Percentiles rank a stretch among this genome's conserved stretches.
Evolutionary conservation across 2,888 invertebrate species (phyloP).

Genomic region (Hydraecia micacea): DNA sequence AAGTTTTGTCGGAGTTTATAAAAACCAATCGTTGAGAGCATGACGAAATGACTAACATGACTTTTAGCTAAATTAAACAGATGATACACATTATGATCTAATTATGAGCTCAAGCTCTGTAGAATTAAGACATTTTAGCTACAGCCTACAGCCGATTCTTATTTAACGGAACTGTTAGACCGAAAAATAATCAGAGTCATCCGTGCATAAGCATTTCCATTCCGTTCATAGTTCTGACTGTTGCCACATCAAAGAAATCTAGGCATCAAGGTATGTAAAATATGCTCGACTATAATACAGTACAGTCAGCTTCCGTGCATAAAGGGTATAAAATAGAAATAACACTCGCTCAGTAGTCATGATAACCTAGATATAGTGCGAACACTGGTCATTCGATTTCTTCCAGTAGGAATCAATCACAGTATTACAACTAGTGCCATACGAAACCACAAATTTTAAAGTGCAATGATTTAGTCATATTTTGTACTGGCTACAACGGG

Average conservation of each 20-base stretch:
- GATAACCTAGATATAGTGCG: conserved; percentile 59
- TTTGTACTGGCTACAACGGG: background rate
- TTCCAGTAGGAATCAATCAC: conserved; percentile 41
- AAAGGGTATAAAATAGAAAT: conserved; percentile 50
- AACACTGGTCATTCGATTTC: conserved; percentile 47
- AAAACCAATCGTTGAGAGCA: background rate
- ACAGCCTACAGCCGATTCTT: background rate
- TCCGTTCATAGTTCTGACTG: background rate
- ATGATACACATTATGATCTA: background rate
- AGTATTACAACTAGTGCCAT: background rate
- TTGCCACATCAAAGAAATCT: conserved; percentile 11
- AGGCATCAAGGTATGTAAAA: conserved; percentile 17
- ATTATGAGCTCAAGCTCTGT: background rate
- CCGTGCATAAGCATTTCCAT: background rate
- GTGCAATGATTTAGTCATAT: background rate
- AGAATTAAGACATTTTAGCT: background rate
- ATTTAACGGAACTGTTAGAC: background rate
- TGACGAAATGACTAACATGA: background rate
- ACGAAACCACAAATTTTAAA: background rate
- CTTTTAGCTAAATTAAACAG: background rate
- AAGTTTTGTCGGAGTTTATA: background rate
- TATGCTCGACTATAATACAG: conserved; percentile 26
- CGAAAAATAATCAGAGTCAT: background rate
- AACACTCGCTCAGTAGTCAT: conserved; percentile 45
- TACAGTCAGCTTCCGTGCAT: conserved; percentile 47